A percentile compares a stretch with the other conserved stretches of the same genome.
These are phyloP conservation scores for Anoura caudifer DNA, from an alignment of 2,113 vertebrate species.

Conservation along the genomic window DNA sequence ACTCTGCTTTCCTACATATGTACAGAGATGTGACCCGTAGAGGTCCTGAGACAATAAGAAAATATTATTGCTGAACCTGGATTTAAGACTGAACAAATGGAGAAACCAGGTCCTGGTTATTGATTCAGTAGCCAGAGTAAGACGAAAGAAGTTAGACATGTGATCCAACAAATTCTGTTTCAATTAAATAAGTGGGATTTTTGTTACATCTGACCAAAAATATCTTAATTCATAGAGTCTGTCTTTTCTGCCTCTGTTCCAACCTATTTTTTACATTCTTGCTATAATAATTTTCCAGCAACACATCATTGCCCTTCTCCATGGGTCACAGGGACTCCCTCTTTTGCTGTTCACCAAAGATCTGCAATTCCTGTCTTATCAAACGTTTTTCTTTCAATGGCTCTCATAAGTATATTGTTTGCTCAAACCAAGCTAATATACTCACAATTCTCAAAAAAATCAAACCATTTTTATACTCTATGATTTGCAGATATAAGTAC, in stretches of 20 bases:
- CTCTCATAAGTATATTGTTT: neutral
- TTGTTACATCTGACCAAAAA: neutral
- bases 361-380: neutral
- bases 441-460: neutral
- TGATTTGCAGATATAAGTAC: neutral
- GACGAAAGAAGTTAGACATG: neutral
- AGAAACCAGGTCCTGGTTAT: neutral
- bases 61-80: neutral
- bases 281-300: neutral
- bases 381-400: neutral
- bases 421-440: neutral
- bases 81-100: neutral
- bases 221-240: neutral
- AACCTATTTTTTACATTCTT: neutral
- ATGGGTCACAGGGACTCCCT: neutral
- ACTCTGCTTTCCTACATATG: neutral
- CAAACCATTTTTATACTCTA: neutral
- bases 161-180: neutral
- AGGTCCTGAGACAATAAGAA: neutral
- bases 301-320: neutral
- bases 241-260: neutral
- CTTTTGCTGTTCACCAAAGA: neutral
- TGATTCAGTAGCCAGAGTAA: neutral
- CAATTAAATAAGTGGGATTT: neutral
- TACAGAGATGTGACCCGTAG: neutral